A percentile compares a stretch with the other conserved stretches of the same genome.
Evolutionary conservation across 2,113 vertebrate species (phyloP).

Genomic region (Chaetodon auriga): DNA sequence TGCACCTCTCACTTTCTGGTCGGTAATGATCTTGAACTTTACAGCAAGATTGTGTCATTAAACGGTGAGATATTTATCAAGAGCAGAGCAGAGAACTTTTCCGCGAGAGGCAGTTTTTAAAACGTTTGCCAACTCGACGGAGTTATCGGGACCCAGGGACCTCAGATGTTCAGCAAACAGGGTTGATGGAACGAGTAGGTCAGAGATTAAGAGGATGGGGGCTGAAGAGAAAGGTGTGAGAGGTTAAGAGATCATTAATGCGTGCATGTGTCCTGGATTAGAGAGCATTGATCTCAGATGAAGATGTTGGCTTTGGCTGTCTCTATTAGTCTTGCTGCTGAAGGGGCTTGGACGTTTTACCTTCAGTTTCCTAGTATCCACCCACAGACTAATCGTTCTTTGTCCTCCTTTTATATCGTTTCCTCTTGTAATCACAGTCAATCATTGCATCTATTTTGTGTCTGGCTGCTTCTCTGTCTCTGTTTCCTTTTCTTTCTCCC

Average conservation of each 20-base stretch:
- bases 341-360: slow-evolving; percentile 42
- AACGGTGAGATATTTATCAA: slow-evolving; percentile 51
- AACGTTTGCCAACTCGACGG: neutral
- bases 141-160: neutral
- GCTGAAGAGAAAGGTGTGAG: slow-evolving; percentile 2
- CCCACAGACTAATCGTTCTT: slow-evolving; percentile 32
- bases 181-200: slow-evolving; percentile 11
- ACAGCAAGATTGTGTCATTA: slow-evolving; percentile 55
- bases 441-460: slow-evolving; percentile 13
- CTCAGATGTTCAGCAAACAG: slow-evolving; percentile 31
- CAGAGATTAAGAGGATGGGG: slow-evolving; percentile 12
- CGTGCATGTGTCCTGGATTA: slow-evolving; percentile 65
- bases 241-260: slow-evolving; percentile 73
- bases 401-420: slow-evolving; percentile 4
- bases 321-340: slow-evolving; percentile 52
- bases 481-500: neutral
- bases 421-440: slow-evolving; percentile 10
- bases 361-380: slow-evolving; percentile 39
- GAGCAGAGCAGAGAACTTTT: neutral
- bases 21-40: slow-evolving; percentile 66
- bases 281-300: slow-evolving; percentile 62
- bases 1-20: slow-evolving; percentile 60
- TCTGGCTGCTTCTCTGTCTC: neutral
- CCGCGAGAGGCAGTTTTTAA: slow-evolving; percentile 7
- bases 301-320: slow-evolving; percentile 66